Evolutionary conservation across 2,113 vertebrate genomes (phyloP).

Genomic region (Pipra filicauda): DNA sequence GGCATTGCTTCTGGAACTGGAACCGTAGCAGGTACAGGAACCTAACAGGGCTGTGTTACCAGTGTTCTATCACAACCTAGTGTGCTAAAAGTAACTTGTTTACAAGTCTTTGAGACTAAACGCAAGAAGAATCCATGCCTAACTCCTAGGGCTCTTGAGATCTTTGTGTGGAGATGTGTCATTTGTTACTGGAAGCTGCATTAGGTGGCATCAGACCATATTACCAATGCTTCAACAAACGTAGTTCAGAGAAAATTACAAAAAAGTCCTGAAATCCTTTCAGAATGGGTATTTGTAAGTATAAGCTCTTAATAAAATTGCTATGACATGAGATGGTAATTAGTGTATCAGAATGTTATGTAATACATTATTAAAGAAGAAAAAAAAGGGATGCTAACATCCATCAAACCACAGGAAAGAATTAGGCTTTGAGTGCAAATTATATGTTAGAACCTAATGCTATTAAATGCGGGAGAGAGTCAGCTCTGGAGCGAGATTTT

Average conservation of each 20-base stretch:
- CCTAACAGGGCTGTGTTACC: not conserved
- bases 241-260: not conserved
- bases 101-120: conserved; percentile 43
- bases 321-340: conserved; percentile 39
- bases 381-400: not conserved
- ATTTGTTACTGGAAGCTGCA: conserved; percentile 21
- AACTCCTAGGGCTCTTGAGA: not conserved
- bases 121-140: conserved; percentile 26
- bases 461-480: not conserved
- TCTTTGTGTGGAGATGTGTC: not conserved
- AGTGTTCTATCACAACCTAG: not conserved
- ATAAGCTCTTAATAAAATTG: conserved; percentile 49
- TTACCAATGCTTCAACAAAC: not conserved
- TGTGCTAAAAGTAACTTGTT: conserved; percentile 48
- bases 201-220: not conserved
- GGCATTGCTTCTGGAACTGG: conserved; percentile 27
- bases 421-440: conserved; percentile 32
- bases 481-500: not conserved
- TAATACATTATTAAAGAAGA: conserved; percentile 35
- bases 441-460: not conserved
- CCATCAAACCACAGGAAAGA: conserved; percentile 11
- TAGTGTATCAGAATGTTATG: conserved; percentile 58
- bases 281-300: conserved; percentile 19
- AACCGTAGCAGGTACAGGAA: not conserved
- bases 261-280: not conserved